Percentiles rank a stretch among this genome's conserved stretches.
Evolutionary conservation across 2,888 invertebrate species (phyloP).

Genomic region (Ischnura elegans): DNA sequence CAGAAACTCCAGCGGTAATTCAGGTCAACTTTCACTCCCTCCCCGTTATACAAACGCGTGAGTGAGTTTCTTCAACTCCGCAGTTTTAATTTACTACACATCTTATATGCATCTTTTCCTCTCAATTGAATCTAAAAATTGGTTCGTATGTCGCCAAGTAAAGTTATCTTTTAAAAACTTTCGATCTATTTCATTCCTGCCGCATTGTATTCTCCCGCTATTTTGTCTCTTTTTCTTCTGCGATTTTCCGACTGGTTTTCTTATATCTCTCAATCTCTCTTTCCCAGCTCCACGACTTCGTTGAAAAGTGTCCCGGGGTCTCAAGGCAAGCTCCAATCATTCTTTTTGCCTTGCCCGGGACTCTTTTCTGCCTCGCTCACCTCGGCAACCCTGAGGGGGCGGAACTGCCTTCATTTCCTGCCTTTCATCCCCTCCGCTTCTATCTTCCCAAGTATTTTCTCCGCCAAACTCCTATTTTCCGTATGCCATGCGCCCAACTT

Average conservation of each 20-base stretch:
- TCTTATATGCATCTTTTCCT: background rate
- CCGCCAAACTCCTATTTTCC: background rate
- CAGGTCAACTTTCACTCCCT: background rate
- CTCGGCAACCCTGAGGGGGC: background rate
- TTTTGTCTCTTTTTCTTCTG: background rate
- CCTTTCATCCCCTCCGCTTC: conserved; percentile 7
- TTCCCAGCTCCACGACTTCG: background rate
- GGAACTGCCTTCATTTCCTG: background rate
- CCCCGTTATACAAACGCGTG: background rate
- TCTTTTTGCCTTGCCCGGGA: background rate
- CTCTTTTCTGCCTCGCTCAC: conserved; percentile 33
- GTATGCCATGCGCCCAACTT: background rate
- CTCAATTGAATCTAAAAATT: background rate
- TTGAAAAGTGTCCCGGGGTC: conserved; percentile 32
- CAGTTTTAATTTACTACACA: background rate
- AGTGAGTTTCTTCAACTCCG: background rate
- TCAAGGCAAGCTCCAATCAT: background rate
- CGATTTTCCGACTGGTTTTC: background rate
- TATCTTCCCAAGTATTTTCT: background rate
- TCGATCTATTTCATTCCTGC: background rate
- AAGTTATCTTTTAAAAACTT: background rate
- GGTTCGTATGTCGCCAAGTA: background rate
- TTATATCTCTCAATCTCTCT: background rate
- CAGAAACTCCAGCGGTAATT: background rate
- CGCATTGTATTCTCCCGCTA: background rate